Base-by-base conservation (phyloP, 2,113 vertebrate species). In the Pelvicachromis taeniatus region DNA sequence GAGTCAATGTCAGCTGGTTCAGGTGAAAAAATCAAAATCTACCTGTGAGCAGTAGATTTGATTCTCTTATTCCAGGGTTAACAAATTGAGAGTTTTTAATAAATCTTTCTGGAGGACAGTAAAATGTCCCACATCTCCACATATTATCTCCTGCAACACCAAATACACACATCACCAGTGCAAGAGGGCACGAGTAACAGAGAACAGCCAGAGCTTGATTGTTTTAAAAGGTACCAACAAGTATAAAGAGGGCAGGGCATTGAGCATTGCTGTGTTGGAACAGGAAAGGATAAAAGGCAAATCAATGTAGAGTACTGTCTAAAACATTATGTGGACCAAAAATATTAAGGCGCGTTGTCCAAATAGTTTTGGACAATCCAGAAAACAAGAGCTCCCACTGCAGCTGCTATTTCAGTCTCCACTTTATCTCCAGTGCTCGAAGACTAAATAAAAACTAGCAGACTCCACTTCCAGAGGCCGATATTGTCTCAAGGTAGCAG, bases 401-500 rank as follows among this genome's bases (percentile, higher is more conserved):
- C 68, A 50, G 68, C 23, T 4, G 9, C 42, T 75, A 8, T 50
- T 75, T 75, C 16, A 75, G 42, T 19, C 68, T 48, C 65, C 23
- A 29, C 65, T 58, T 68, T 29, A 68, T 75, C 75, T 55, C 78
- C 53, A 31, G 45, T 17, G 29, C 68, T 45, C 78, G 40, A 52
- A 86, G 85, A 89, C 83, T 53, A 84, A 86, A 84, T 78, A 88
- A 80, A 78, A 52, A 21, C 56, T 12, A 82, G 7, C 70, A 75
- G 70, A 38, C 59, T 83, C 68, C 56, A 50, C 82, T 88, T 85
- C 85, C 79, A 58, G 80, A 50, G 63, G 54, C 70, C 75, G 81
- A 86, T 53, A 81, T 81, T 82, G 59, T 87, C 77, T 84, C 40
- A 65, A 86, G 87, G 87, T 77, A 84, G 87, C 83, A 29, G 78